Base-by-base conservation (phyloP, 2,113 vertebrate species). In the Microcebus lehilahytsara region DNA sequence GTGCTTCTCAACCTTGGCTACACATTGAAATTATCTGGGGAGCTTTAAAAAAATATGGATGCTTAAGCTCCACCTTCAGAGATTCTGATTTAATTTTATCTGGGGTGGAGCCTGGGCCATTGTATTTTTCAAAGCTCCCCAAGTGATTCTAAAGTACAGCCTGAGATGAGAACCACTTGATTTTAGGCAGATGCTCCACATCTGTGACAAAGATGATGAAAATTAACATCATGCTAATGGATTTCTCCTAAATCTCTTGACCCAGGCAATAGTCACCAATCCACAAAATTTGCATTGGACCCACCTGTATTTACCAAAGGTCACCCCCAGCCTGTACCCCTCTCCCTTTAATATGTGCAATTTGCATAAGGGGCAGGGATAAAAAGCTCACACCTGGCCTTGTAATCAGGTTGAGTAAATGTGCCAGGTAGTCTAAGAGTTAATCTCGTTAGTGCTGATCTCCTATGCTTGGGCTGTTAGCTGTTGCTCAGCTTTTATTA, bases 401-500 rank as follows among this genome's bases (percentile, higher is more conserved):
- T 49, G 8, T 84, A 96, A 94, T 95, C 79, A 83, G 89, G 23
- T 71, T 93, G 62, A 86, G 27, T 84, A 71, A 93, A 85, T 32
- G 22, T 62, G 77, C 23, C 16, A n/a, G 23, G 77, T 58, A 93
- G 49, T 78, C 87, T 78, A 96, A 97, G 96, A 93, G 93, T 97
- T 98, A 93, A 97, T 96, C 92, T 97, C 87, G 53, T 96, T 94
- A 96, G 92, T 96, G 51, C 60, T 49, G 62, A 91, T 93, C 49
- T 94, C 89, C 66, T 89, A n/a, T 85, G 92, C 74, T 90, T 77
- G 83, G 85, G 46, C 83, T 97, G 62, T 96, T 96, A 95, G 79
- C 96, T 87, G 6, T 95, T 85, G 67, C 79, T 97, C 85, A 81
- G 86, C 87, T 92, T 97, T 97, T 97, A 93, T 98, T 97, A 96